Evolutionary conservation across 2,888 invertebrate species (phyloP).

Genomic region (Copidosoma aretas): DNA sequence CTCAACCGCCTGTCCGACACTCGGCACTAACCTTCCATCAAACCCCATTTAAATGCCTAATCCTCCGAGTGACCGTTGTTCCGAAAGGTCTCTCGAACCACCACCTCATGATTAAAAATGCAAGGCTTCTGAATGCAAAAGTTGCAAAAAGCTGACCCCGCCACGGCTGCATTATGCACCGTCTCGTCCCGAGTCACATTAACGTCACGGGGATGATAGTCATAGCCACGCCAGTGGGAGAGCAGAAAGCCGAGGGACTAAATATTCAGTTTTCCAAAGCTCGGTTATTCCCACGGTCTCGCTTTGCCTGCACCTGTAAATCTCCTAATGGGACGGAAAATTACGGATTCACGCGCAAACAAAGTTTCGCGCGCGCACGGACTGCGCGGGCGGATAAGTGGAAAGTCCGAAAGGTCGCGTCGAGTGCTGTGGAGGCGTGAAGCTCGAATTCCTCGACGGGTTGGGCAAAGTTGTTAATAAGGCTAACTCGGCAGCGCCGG

Average conservation of each 20-base stretch:
- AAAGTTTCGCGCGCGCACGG: slow-evolving; percentile 15
- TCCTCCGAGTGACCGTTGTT: no score
- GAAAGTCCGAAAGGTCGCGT: slow-evolving; percentile 15
- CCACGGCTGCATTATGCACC: neutral
- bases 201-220: slow-evolving; percentile 17
- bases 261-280: slow-evolving; percentile 28
- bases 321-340: slow-evolving; percentile 32
- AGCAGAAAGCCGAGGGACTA: slow-evolving; percentile 4
- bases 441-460: slow-evolving; percentile 38
- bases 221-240: neutral
- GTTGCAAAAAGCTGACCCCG: slow-evolving; percentile 11
- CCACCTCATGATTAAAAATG: no score
- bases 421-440: neutral
- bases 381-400: slow-evolving; percentile 13
- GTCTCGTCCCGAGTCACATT: neutral
- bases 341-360: slow-evolving; percentile 24
- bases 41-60: no score
- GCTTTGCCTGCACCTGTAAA: neutral
- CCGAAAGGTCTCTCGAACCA: no score
- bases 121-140: slow-evolving; percentile 8
- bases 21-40: no score
- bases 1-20: no score
- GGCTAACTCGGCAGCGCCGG: slow-evolving; percentile 37
- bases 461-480: slow-evolving; percentile 39
- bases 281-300: neutral